These are phyloP conservation scores for Lymantria dispar DNA, from an alignment of 2,888 invertebrate genomes.

Conservation along the genomic window DNA sequence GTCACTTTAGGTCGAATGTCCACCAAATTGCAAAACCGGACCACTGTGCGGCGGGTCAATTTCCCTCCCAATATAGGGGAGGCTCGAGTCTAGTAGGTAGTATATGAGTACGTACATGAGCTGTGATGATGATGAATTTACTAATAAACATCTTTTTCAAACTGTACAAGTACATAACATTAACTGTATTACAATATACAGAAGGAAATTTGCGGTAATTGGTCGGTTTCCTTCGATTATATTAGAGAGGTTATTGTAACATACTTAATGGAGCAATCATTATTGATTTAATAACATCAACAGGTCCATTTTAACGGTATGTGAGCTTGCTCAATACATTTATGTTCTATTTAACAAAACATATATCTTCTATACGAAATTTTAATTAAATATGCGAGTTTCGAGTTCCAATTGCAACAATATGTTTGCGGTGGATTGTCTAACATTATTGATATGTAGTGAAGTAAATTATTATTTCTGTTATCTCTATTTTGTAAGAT, in stretches of 20 bases:
- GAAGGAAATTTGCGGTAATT: constrained; percentile 37
- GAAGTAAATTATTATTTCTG: neutral
- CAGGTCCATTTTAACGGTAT: neutral
- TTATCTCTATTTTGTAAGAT: neutral
- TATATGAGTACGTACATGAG: no score
- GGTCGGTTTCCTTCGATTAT: constrained; percentile 37
- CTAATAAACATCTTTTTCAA: no score
- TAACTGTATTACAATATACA: constrained; percentile 1
- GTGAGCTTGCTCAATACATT: neutral
- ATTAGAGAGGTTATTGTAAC: constrained; percentile 49
- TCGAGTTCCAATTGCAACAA: neutral
- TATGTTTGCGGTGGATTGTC: neutral
- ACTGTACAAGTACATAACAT: no score
- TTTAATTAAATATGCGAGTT: neutral
- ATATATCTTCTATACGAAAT: neutral
- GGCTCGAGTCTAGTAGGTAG: no score
- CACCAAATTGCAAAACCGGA: no score
- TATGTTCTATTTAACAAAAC: neutral
- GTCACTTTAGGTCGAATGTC: no score
- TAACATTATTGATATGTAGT: neutral
- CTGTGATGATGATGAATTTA: no score
- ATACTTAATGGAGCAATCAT: constrained; percentile 28
- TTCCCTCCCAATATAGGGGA: no score
- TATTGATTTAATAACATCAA: constrained; percentile 14
- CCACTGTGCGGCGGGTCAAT: no score